Evolutionary conservation across 2,888 invertebrate genomes (phyloP).

Genomic region (Acheta domesticus): DNA sequence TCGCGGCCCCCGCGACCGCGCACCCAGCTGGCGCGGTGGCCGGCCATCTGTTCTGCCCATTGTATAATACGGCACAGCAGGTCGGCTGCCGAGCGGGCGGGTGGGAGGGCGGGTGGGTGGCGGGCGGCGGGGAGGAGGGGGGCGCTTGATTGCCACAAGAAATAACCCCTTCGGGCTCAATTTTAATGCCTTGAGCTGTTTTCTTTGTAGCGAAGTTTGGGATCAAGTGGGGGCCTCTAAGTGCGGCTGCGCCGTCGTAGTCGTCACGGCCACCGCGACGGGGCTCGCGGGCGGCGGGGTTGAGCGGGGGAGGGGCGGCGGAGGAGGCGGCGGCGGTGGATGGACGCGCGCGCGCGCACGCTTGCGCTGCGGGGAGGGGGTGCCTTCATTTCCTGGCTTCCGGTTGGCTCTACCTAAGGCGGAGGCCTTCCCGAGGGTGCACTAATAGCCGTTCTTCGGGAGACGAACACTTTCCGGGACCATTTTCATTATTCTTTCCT

Average conservation of each 20-base stretch:
- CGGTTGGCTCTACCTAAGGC: too few relatives aligned
- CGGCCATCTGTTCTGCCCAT: constrained; percentile 26
- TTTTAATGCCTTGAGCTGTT: constrained; percentile 20
- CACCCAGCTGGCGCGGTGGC: constrained; percentile 23
- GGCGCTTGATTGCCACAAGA: constrained; percentile 27
- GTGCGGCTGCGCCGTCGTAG: background rate
- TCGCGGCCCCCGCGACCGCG: background rate
- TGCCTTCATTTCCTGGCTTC: too few relatives aligned
- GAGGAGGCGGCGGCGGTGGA: too few relatives aligned
- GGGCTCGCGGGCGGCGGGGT: too few relatives aligned
- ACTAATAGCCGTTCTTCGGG: too few relatives aligned
- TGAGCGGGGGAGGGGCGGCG: too few relatives aligned
- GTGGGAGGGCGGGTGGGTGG: background rate
- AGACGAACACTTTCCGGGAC: too few relatives aligned
- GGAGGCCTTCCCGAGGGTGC: too few relatives aligned
- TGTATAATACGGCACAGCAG: constrained; percentile 22
- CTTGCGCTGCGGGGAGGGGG: too few relatives aligned
- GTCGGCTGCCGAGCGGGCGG: background rate
- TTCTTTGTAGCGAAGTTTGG: constrained; percentile 20
- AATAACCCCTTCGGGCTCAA: constrained; percentile 26
- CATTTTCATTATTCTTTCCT: too few relatives aligned
- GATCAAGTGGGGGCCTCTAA: constrained; percentile 1
- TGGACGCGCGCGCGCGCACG: too few relatives aligned
- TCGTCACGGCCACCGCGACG: background rate
- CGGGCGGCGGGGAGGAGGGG: background rate